Base-by-base conservation (phyloP, 2,888 invertebrate species). In the Epirrhoe alternata region DNA sequence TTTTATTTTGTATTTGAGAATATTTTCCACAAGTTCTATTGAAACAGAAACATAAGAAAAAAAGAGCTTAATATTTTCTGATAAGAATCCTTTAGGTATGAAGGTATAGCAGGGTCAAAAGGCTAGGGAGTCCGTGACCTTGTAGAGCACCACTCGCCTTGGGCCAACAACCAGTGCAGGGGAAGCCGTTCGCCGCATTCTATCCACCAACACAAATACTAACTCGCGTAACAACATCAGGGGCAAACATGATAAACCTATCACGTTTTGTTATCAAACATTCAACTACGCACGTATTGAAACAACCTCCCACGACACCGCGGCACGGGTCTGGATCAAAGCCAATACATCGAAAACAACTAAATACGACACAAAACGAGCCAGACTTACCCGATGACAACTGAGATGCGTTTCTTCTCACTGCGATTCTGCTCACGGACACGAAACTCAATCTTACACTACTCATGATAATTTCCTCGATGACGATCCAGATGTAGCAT, bases 401-500 rank as follows among this genome's bases (percentile, higher is more conserved):
- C 69, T 90, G 92, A 74, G 66, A 66, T 55, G 66, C 62, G 85
- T 89, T 91, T 86, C 92, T 89, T 85, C 90, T 86, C 55, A 88
- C 89, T 72, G 92, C 91, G 70, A 92, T 88, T 83, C 90, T 88
- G 72, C 92, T 91, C 80, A 93, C 90, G 71, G 93, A 90, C 69
- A 93, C 81, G 70, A 93, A 87, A 83, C 93, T 91, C 77, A 92
- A 86, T 85, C 93, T 85, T 78, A 92, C 90, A 89, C 92, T 92
- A 86, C 90, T 92, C 93, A 93, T 93, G 85, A 77, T 90, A 80
- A 75, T 76, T 74, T 77, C 80, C 79, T 84, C 73, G 75, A 73
- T 77, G 78, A 79, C 77, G 77, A 82, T 80, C 78, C 85, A 83
- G 82, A 80, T 86, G 82, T 84, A 87, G 87, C 90, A 91, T 91